A percentile compares a stretch with the other conserved stretches of the same genome.
Evolutionary conservation across 2,888 invertebrate species (phyloP).

Genomic region (Rhopalosiphum nymphaeae): DNA sequence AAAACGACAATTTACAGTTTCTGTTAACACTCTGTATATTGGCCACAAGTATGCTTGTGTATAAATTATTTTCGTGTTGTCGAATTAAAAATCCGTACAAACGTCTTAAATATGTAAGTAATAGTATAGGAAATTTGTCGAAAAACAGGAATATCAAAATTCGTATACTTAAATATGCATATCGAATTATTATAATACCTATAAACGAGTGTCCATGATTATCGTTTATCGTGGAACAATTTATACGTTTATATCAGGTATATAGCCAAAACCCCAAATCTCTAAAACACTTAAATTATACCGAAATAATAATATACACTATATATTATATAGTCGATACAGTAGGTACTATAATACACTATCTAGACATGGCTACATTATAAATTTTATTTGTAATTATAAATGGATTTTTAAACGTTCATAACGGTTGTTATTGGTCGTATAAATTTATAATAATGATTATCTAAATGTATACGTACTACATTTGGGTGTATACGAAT

Average conservation of each 20-base stretch:
- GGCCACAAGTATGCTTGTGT: neutral
- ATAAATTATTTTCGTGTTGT: neutral
- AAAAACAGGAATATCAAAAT: neutral
- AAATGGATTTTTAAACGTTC: constrained; percentile 18
- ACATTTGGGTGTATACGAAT: neutral
- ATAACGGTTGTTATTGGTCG: neutral
- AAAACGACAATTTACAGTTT: neutral
- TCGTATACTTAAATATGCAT: neutral
- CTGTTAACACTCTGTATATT: neutral
- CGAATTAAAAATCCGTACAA: neutral
- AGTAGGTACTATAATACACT: too few relatives aligned
- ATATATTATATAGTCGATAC: neutral
- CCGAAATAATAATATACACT: neutral
- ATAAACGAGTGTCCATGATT: neutral
- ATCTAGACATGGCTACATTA: neutral
- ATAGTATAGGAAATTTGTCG: neutral
- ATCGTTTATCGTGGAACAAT: neutral
- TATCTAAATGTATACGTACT: neutral
- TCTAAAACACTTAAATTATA: neutral
- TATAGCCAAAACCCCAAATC: neutral
- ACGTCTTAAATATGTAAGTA: neutral
- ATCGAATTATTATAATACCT: neutral
- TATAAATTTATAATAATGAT: neutral
- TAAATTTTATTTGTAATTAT: neutral
- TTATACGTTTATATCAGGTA: neutral